Base-by-base conservation (phyloP, 2,113 vertebrate species). In the Nerophis lumbriciformis region DNA sequence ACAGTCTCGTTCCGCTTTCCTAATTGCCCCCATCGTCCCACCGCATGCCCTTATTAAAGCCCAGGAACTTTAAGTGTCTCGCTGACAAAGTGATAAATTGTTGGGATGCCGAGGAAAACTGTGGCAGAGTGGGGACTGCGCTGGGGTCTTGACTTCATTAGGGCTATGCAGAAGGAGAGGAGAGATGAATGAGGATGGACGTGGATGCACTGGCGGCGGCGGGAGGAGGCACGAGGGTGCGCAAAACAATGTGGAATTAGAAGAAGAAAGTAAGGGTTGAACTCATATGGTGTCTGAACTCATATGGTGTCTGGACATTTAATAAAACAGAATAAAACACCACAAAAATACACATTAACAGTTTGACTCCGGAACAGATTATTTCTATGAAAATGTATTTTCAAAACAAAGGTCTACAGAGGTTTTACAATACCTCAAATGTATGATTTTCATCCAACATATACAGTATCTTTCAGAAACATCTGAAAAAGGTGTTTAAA, bases 61-160 rank as follows among this genome's bases (percentile, higher is more conserved):
- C 89, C 87, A 88, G 92, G 92, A 97, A 95, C 93, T 93, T 93
- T 92, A 96, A 96, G 94, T 95, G 94, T 94, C 92, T 93, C 92
- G 92, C 91, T 97, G 95, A 97, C 95, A 99, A 88, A 95, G 92
- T 98, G 94, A 98, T 98, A 92, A 96, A 97, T 95, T 94, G 94
- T 95, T 95, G 92, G 93, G 94, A 89, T 92, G 92, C 92, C 89
- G 67, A 70, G 78, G 69, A 93, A 94, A 95, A 96, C 90, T 93
- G 92, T 94, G 92, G 93, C 91, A 90, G 93, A 81, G 86, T 76
- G 81, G 89, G 94, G 94, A 95, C 93, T 92, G 92, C 83, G 90
- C 94, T 88, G 92, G 92, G 94, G 93, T 93, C 93, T 90, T 92
- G 94, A 96, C 95, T 95, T 96, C 94, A 98, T 98, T 97, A 97